Conservation (phyloP, 1,140 invertebrate genomes). For the Lucilia sericata region DNA sequence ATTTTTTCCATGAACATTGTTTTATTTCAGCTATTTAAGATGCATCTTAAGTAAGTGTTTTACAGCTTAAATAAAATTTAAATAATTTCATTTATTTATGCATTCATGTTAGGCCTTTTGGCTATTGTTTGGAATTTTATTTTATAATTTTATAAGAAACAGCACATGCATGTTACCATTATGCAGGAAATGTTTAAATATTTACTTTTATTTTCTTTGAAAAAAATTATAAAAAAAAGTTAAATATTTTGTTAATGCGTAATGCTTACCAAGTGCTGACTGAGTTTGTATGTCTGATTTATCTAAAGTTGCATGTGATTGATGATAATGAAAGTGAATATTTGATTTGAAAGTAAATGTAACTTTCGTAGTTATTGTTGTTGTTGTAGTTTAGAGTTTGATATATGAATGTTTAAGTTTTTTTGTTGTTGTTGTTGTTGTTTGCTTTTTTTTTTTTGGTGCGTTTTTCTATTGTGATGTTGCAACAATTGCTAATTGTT, state of each 20-base stretch:
- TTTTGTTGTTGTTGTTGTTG: background rate
- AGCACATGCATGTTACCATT: background rate
- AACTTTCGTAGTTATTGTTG: background rate
- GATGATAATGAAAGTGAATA: slow-evolving; percentile 29
- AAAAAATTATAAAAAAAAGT: background rate
- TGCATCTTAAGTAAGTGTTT: background rate
- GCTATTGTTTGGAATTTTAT: background rate
- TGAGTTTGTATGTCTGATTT: background rate
- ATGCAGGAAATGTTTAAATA: background rate
- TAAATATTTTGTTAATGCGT: slow-evolving; percentile 15
- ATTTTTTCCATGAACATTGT: background rate
- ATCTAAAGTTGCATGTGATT: slow-evolving; percentile 26
- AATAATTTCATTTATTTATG: background rate
- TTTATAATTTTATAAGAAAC: background rate
- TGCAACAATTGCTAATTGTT: slow-evolving; percentile 21
- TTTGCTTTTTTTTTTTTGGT: background rate
- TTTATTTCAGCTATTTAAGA: background rate
- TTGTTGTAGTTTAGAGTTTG: background rate
- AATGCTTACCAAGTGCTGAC: background rate
- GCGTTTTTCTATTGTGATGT: background rate
- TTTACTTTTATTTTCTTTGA: background rate
- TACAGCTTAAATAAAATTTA: background rate
- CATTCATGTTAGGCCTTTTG: background rate
- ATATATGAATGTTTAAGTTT: background rate
- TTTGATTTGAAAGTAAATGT: slow-evolving; percentile 21